phyloP scores from a whole-genome alignment of 1,140 invertebrate genomes.

The Phthorimaea operculella region DNA sequence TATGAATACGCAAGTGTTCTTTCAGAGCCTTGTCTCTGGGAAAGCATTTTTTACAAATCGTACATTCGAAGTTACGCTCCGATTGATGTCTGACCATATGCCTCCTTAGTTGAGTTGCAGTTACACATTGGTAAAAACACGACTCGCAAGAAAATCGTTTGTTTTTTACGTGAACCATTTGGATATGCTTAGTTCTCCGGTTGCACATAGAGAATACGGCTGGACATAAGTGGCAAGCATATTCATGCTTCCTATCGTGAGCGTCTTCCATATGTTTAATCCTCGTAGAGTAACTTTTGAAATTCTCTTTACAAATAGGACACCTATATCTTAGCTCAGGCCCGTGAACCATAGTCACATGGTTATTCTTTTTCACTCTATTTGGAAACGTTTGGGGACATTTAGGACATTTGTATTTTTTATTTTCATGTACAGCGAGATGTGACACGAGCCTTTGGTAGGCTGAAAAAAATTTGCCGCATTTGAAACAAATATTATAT shows the following conservation, averaged over 20 bases:
- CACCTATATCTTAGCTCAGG: constrained; percentile 45
- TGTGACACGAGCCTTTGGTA: constrained; percentile 42
- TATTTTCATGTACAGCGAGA: constrained; percentile 38
- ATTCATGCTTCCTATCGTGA: constrained; percentile 48
- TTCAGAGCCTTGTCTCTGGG: constrained; percentile 62
- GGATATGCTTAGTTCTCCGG: constrained; percentile 55
- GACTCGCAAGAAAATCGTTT: constrained; percentile 51
- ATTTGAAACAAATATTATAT: constrained; percentile 54
- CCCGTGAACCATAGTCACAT: constrained; percentile 33
- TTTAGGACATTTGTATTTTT: constrained; percentile 41
- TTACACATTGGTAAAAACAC: constrained; percentile 54
- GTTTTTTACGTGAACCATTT: constrained; percentile 51
- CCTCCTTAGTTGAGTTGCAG: constrained; percentile 38
- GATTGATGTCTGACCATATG: constrained; percentile 51
- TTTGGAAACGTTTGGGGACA: constrained; percentile 45
- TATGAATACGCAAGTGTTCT: constrained; percentile 66
- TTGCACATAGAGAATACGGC: constrained; percentile 48
- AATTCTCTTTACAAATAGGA: constrained; percentile 63
- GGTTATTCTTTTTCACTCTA: constrained; percentile 30
- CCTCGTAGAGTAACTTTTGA: constrained; percentile 60
- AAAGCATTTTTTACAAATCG: constrained; percentile 65
- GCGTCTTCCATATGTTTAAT: constrained; percentile 57
- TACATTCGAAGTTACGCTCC: constrained; percentile 46
- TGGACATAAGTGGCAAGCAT: constrained; percentile 52
- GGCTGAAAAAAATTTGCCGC: constrained; percentile 51